Evolutionary conservation across 2,888 invertebrate species (phyloP).

Genomic region (Scrobipalpa costella): DNA sequence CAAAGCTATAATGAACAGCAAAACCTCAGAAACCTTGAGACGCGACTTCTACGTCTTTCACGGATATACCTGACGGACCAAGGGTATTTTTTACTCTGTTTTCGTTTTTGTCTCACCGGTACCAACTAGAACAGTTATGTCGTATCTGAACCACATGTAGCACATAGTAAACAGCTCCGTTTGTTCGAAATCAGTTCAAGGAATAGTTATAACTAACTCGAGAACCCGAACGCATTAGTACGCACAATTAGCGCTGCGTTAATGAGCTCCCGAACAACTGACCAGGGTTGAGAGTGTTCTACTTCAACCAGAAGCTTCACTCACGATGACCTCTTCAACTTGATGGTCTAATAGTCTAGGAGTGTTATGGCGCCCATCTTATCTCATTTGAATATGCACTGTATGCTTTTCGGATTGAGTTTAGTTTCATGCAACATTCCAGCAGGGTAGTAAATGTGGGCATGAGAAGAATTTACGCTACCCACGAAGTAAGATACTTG

Average conservation of each 20-base stretch:
- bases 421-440: constrained; percentile 45
- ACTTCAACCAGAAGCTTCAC: constrained; percentile 36
- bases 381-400: constrained; percentile 49
- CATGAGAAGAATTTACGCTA: constrained; percentile 46
- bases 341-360: constrained; percentile 54
- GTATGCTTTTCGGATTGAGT: constrained; percentile 57
- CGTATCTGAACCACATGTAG: constrained; percentile 7
- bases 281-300: constrained; percentile 48
- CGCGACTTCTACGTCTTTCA: constrained; percentile 30
- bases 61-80: constrained; percentile 32
- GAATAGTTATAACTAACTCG: constrained; percentile 67
- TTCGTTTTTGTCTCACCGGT: constrained; percentile 20
- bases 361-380: constrained; percentile 49
- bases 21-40: constrained; percentile 34
- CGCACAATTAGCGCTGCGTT: constrained; percentile 73
- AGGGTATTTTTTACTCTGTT: constrained; percentile 33
- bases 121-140: constrained; percentile 16
- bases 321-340: constrained; percentile 51
- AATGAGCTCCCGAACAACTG: constrained; percentile 69
- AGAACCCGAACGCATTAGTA: constrained; percentile 68
- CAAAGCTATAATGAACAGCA: constrained; percentile 26
- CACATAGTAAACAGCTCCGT: constrained; percentile 41
- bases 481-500: constrained; percentile 36
- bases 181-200: constrained; percentile 70
- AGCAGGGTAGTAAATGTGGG: constrained; percentile 32